These are phyloP conservation scores for Gymnobelideus leadbeateri DNA, from an alignment of 2,113 vertebrate genomes.

Conservation along the genomic window DNA sequence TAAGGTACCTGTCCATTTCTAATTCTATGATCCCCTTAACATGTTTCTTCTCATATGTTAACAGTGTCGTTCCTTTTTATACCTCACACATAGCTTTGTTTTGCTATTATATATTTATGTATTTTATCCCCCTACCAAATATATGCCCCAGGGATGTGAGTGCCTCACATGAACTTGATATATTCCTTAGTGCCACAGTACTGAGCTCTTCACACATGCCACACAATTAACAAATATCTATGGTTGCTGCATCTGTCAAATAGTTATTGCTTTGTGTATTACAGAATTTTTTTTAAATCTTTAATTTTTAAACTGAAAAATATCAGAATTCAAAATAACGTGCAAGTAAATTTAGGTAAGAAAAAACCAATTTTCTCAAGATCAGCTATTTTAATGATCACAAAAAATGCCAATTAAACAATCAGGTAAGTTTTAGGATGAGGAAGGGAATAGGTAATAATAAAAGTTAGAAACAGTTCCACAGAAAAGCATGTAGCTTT, in stretches of 20 bases:
- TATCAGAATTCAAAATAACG: neutral
- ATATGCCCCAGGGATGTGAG: neutral
- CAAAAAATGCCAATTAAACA: neutral
- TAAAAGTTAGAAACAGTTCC: neutral
- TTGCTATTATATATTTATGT: neutral
- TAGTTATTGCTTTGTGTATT: neutral
- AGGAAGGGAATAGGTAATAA: neutral
- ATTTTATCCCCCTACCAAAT: neutral
- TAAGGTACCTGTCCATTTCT: neutral
- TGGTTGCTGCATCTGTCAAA: neutral
- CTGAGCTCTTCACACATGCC: neutral
- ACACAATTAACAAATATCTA: neutral
- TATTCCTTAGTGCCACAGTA: neutral
- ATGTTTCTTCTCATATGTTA: neutral
- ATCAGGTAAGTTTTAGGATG: neutral
- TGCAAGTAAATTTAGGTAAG: neutral
- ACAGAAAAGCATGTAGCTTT: neutral
- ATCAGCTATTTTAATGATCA: slow-evolving; percentile 3
- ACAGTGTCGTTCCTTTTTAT: neutral
- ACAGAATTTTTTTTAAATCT: neutral
- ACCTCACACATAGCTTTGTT: neutral
- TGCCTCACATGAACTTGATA: neutral
- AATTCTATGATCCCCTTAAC: neutral
- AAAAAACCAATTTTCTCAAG: neutral
- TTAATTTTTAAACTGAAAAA: neutral